Base-by-base conservation (phyloP, 2,888 invertebrate genomes). In the Luffia ferchaultella region DNA sequence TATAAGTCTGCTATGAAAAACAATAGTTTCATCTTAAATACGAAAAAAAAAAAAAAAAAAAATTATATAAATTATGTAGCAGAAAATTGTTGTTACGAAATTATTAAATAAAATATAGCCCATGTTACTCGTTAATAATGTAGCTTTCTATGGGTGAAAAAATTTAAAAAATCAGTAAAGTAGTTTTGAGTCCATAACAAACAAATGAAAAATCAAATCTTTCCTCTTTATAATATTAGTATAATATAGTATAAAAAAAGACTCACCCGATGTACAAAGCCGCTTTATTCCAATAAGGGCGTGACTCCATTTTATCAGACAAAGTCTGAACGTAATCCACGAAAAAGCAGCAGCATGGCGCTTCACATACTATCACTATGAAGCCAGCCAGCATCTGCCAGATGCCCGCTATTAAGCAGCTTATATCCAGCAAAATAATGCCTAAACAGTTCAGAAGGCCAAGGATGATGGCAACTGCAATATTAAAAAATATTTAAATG, bases 291-390 rank as follows among this genome's bases (percentile, higher is more conserved):
- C 94, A 97, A 67, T 93, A 89, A 0, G 97, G 96, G 58, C 93
- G 88, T 50, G 86, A 83, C 63, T 97, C 96, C 50, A 94, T 89
- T 82, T 89, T 91, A 63, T 91, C 90, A 53, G 95, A 93, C 50
- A 97, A 83, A 54, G 88, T 88, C 78, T 95, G 93, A 51, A 98
- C 96, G 84, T 94, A 94, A 68, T 97, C 98, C 57, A 98, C 89
- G 80, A 97, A 98, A 82, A 96, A 88, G 79, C 97, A 98, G 80
- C 97, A 98, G 73, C 95, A 98, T 0, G 98, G 98, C 42, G 98
- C 97, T 80, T 98, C 98, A 63, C 97, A 88, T 45, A 93, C 89
- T 60, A 97, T 87, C 54, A 95, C 90, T 55, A 94, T 66, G 77
- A 98, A 96, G 42, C 97, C 98, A 55, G 93, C 90, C 55, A 96